Evolutionary conservation across 2,113 vertebrate species (phyloP).

Genomic region (Oreochromis aureus): DNA sequence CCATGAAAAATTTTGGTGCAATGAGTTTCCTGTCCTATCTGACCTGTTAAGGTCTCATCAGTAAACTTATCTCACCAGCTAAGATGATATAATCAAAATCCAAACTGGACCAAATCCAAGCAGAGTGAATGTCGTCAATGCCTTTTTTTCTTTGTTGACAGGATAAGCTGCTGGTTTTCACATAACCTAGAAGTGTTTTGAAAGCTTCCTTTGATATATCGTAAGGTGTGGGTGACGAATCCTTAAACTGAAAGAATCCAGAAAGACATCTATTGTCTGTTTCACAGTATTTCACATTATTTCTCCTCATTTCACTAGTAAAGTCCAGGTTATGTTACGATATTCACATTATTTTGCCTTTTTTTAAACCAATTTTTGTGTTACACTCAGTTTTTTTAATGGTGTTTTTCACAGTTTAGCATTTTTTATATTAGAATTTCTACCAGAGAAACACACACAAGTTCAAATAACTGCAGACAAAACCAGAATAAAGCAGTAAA

Average conservation of each 20-base stretch:
- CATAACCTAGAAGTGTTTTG: not conserved
- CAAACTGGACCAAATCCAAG: not conserved
- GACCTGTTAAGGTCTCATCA: not conserved
- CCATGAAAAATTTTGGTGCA: not conserved
- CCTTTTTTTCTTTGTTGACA: not conserved
- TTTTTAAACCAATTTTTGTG: not conserved
- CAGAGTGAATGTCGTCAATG: accelerated
- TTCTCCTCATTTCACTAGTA: not conserved
- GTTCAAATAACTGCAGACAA: not conserved
- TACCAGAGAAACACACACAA: not conserved
- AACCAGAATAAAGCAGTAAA: not conserved
- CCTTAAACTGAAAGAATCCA: not conserved
- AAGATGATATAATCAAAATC: not conserved
- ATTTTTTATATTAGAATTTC: not conserved
- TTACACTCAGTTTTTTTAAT: not conserved
- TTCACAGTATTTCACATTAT: not conserved
- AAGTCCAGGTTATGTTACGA: not conserved
- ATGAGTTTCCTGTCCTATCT: not conserved
- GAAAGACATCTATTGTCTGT: not conserved
- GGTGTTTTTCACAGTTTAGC: not conserved
- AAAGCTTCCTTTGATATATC: not conserved
- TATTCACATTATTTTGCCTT: not conserved
- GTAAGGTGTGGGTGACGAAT: accelerated
- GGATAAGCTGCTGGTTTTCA: not conserved
- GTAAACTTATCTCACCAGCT: not conserved